Percentiles rank a stretch among this genome's conserved stretches.
Evolutionary conservation across 2,888 invertebrate genomes (phyloP).

Genomic region (Serrognathus titanus): DNA sequence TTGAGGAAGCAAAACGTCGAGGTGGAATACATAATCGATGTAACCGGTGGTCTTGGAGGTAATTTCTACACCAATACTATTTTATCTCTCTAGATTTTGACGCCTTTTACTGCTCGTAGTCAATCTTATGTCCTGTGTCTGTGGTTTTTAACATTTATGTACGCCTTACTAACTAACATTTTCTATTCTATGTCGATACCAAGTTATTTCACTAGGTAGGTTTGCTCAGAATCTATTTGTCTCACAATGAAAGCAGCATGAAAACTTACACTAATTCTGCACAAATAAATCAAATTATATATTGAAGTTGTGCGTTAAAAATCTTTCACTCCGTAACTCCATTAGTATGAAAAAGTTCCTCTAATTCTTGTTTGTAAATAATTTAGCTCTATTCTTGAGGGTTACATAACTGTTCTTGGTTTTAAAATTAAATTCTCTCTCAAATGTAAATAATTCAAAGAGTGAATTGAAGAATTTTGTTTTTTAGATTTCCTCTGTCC

Average conservation of each 20-base stretch:
- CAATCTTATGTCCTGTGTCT: too few relatives aligned
- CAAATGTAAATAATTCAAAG: background rate
- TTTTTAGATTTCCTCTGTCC: slow-evolving; percentile 56
- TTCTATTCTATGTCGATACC: slow-evolving; percentile 30
- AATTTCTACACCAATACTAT: slow-evolving; percentile 23
- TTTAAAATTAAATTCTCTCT: background rate
- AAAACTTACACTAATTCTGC: too few relatives aligned
- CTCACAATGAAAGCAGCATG: slow-evolving; percentile 49
- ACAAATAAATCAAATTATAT: too few relatives aligned
- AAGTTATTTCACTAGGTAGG: slow-evolving; percentile 33
- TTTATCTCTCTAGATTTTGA: slow-evolving; percentile 9
- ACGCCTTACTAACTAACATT: slow-evolving; percentile 20
- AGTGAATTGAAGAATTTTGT: slow-evolving; percentile 10
- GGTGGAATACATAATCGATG: slow-evolving; percentile 43
- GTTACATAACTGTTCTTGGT: background rate
- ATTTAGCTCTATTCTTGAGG: background rate
- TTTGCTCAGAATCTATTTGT: slow-evolving; percentile 54
- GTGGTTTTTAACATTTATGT: background rate
- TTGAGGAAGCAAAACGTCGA: slow-evolving; percentile 34
- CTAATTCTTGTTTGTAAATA: background rate
- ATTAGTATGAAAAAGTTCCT: background rate
- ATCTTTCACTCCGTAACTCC: too few relatives aligned
- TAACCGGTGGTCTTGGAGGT: slow-evolving; percentile 43
- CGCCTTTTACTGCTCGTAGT: background rate
- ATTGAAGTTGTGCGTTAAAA: too few relatives aligned